These are phyloP conservation scores for Lypha dubia DNA, from an alignment of 2,888 invertebrate species.

Conservation along the genomic window DNA sequence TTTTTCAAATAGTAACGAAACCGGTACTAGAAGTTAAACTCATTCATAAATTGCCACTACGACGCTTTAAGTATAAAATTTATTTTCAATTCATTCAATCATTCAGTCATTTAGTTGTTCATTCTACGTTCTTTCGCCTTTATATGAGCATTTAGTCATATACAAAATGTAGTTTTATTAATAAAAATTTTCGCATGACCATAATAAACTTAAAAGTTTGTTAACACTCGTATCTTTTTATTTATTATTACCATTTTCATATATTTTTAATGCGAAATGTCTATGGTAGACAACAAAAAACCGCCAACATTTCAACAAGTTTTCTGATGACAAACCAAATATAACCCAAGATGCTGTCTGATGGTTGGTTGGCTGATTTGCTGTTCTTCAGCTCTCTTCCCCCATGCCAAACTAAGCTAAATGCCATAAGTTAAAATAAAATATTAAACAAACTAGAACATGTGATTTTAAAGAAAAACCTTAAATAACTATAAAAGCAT, in stretches of 20 bases:
- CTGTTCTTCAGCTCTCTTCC: not conserved
- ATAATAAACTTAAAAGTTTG: constrained; percentile 52
- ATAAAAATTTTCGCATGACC: constrained; percentile 56
- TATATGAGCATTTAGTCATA: constrained; percentile 38
- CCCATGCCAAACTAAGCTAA: constrained; percentile 24
- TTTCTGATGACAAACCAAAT: constrained; percentile 22
- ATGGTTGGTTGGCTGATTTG: not conserved
- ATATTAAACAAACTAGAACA: constrained; percentile 50
- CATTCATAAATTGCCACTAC: constrained; percentile 67
- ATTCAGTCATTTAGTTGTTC: constrained; percentile 41
- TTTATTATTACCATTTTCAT: constrained; percentile 26
- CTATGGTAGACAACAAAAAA: not conserved
- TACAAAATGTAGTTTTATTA: constrained; percentile 61
- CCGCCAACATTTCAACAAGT: constrained; percentile 18
- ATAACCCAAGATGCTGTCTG: constrained; percentile 16
- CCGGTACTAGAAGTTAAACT: constrained; percentile 66
- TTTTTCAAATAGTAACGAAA: constrained; percentile 51
- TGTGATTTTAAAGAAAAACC: constrained; percentile 33
- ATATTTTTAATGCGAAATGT: constrained; percentile 44
- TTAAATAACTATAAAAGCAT: not conserved
- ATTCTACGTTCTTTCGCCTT: not conserved
- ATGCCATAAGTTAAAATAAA: constrained; percentile 46
- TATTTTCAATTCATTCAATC: constrained; percentile 61
- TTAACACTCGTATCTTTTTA: constrained; percentile 5
- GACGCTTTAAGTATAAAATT: constrained; percentile 22